Evolutionary conservation across 2,113 vertebrate genomes (phyloP).

Genomic region (Colaptes auratus): DNA sequence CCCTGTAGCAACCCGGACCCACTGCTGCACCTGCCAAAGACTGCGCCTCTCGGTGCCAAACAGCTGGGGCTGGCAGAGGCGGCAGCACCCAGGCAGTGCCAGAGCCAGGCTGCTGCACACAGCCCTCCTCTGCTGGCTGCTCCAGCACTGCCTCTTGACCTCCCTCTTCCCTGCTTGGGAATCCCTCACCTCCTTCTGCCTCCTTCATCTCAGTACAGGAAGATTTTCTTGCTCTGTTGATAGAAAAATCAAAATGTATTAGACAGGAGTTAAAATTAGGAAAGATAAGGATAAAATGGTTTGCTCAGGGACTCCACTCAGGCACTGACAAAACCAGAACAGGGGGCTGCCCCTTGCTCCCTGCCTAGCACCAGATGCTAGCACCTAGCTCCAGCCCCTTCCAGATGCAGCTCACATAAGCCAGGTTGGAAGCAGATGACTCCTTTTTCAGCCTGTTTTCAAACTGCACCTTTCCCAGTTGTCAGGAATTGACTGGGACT

Average conservation of each 20-base stretch:
- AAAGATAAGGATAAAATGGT: not conserved
- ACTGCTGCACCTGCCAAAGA: slow-evolving; percentile 9
- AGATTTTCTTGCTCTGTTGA: not conserved
- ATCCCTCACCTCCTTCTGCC: not conserved
- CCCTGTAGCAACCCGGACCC: not conserved
- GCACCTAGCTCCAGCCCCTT: not conserved
- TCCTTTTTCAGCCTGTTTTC: not conserved
- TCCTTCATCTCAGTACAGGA: not conserved
- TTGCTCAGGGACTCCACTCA: fast-evolving
- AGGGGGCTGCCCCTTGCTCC: not conserved
- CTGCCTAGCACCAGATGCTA: fast-evolving
- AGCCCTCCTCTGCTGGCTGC: not conserved
- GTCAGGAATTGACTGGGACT: slow-evolving; percentile 4
- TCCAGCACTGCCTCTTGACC: not conserved
- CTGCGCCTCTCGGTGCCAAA: not conserved
- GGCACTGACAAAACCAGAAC: not conserved
- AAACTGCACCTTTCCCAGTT: not conserved
- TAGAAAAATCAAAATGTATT: not conserved
- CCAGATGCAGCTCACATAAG: not conserved
- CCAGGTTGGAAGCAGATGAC: not conserved
- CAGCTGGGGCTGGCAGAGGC: slow-evolving; percentile 44
- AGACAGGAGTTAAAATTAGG: not conserved
- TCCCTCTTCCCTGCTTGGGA: not conserved
- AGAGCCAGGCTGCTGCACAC: not conserved
- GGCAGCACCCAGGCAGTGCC: not conserved